Conservation (phyloP, 2,888 invertebrate genomes). For the Ceriagrion tenellum region DNA sequence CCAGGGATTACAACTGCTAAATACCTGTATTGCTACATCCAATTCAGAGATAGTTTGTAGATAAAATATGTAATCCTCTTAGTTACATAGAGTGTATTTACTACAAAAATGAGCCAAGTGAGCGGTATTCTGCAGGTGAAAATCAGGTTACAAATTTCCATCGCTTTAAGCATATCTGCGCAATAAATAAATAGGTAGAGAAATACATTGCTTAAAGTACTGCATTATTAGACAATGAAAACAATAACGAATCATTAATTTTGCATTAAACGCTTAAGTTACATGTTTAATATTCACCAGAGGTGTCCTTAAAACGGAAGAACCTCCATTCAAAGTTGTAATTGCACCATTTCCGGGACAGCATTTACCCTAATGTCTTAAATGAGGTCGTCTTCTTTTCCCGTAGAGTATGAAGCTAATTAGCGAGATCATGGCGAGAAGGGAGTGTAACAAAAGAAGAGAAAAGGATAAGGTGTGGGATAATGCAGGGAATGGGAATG, state of each 20-base stretch:
- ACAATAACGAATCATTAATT: not conserved
- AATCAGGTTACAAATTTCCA: not conserved
- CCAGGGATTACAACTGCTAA: too few species aligned
- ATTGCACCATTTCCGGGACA: not conserved
- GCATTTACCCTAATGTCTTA: constrained; percentile 28
- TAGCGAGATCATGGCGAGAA: not conserved
- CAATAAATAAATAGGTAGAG: not conserved
- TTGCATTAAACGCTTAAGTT: not conserved
- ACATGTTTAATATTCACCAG: not conserved
- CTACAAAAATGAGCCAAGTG: too few species aligned
- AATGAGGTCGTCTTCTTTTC: not conserved
- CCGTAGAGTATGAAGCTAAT: not conserved
- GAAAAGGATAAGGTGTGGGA: not conserved
- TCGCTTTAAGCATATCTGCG: not conserved
- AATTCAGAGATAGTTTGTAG: too few species aligned
- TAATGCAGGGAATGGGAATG: not conserved
- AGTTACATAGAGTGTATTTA: too few species aligned
- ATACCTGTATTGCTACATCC: too few species aligned
- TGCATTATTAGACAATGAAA: not conserved
- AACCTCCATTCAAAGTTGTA: not conserved
- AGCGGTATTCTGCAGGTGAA: not conserved
- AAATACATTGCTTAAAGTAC: not conserved
- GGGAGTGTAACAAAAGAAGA: not conserved
- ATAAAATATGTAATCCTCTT: too few species aligned
- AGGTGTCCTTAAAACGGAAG: not conserved